Base-by-base conservation (phyloP, 2,888 invertebrate genomes). In the Diarsia mendica region DNA sequence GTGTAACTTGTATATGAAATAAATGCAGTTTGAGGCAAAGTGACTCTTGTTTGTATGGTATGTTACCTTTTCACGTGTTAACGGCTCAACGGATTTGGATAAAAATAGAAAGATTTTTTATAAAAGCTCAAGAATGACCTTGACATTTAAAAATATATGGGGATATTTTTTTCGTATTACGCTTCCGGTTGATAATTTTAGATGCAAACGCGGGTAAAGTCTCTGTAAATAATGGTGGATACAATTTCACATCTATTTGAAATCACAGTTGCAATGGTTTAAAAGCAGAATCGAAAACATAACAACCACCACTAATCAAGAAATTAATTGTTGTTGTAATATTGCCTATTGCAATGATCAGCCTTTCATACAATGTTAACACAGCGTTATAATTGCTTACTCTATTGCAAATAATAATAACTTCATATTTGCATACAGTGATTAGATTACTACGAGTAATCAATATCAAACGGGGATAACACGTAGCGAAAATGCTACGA, bases 371-470 rank as follows among this genome's bases (percentile, higher is more conserved):
- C 58, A 63, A 44, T 81, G 70, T 64, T 71, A 68, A 51, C 63
- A 61, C 46, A 63, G 51, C 53, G 48, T 68, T 77, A 72, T 79
- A 70, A 87, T 87, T 79, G 86, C 75, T 75, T 63, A 78, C 49
- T 71, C 65, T 58, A 72, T 20, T 53, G 61, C 65, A 75, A 72
- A 80, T 78, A 85, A 69, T 66, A 78, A 68, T 79, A 53, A 83
- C 53, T 55, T 49, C 46, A 51, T 79, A 80, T 87, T 85, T 85
- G 84, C 80, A 67, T 75, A 67, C 53, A 51, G 55, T 78, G 61
- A 85, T 87, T 87, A 78, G 49, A 83, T 75, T 67, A n/a, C n/a
- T n/a, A n/a, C n/a, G n/a, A 75, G 71, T 66, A 87, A 87, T 85
- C 76, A 86, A 80, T 75, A 77, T 76, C 68, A 80, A 83, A 77